Evolutionary conservation across 2,888 invertebrate species (phyloP), one percentile per base, ranked within the genome.

Genomic region (Campoletis raptor): DNA sequence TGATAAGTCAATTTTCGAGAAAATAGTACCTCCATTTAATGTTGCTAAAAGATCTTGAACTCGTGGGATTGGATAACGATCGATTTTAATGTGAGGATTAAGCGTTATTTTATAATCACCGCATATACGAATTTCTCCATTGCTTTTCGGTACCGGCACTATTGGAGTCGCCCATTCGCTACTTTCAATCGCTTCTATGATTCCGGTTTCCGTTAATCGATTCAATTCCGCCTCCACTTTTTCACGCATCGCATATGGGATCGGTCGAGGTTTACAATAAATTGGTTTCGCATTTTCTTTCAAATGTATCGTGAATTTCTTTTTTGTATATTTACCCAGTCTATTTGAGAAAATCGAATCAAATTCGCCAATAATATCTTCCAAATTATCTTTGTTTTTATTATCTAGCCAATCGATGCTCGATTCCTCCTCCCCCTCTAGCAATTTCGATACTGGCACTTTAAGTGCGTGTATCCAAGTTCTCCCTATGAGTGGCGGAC

Each of bases 1-100:
- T 2, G 89, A 88, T 8, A 94, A 88, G 87, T 94, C 94, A 9
- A 94, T 85, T 87, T 92, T 93, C 6, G 91, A 89, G 87, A 94
- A 94, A 21, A 89, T 81, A n/a, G 84, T 89, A n/a, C 93, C 93
- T 45, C 91, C 92, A 15, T 85, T 85, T 2, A 85, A n/a, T 5
- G 67, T 69, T 12, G 76, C 52, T 8, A 83, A 45, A 42, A 83
- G 54, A 54, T 85, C 78, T 57, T 82, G 82, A 40, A 85, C 74
- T 40, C 79, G 67, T 6, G 81, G 73, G 15, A 85, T 74, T 10
- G 85, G 79, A 48, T 85, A 80, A 24, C 88, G 85, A 9, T 82
- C 84, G 9, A 89, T 86, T 10, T 67, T 83, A 6, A 81, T 45
- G 9, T 90, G 88, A 40, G 87, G 85, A 24, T 90, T 85, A 5